A percentile compares a stretch with the other conserved stretches of the same genome.
phyloP scores from a whole-genome alignment of 2,888 invertebrate species.

The Acanthosepion esculentum region DNA sequence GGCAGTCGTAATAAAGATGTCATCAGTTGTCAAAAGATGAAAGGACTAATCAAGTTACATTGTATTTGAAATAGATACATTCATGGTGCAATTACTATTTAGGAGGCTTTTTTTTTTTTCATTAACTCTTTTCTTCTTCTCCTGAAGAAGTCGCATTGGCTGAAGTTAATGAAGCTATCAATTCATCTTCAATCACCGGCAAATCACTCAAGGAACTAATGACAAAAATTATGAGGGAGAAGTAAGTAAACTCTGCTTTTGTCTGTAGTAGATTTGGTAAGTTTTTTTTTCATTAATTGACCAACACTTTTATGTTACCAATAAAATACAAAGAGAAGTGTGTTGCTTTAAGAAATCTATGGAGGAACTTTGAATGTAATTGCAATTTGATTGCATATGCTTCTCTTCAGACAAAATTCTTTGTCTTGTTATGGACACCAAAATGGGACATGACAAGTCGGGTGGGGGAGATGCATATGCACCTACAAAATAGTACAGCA shows the following conservation, averaged over 20 bases:
- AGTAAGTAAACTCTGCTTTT: background rate
- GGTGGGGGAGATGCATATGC: no score
- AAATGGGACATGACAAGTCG: no score
- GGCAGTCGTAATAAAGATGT: background rate
- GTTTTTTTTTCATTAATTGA: background rate
- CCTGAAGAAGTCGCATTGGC: background rate
- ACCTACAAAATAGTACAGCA: no score
- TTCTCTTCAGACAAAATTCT: no score
- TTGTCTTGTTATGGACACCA: no score
- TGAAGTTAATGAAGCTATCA: background rate
- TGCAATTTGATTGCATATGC: no score
- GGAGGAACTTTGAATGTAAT: no score
- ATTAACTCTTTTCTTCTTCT: background rate
- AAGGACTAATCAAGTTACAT: background rate
- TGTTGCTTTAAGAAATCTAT: background rate
- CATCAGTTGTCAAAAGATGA: background rate
- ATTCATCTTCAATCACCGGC: background rate
- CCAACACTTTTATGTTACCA: background rate
- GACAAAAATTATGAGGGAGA: background rate
- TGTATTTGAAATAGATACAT: background rate
- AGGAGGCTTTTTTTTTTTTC: background rate
- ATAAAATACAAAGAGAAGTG: background rate
- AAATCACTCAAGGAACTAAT: background rate
- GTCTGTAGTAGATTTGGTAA: background rate
- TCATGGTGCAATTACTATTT: background rate